phyloP scores from a whole-genome alignment of 2,113 vertebrate genomes.

The Brevimyrus niger region DNA sequence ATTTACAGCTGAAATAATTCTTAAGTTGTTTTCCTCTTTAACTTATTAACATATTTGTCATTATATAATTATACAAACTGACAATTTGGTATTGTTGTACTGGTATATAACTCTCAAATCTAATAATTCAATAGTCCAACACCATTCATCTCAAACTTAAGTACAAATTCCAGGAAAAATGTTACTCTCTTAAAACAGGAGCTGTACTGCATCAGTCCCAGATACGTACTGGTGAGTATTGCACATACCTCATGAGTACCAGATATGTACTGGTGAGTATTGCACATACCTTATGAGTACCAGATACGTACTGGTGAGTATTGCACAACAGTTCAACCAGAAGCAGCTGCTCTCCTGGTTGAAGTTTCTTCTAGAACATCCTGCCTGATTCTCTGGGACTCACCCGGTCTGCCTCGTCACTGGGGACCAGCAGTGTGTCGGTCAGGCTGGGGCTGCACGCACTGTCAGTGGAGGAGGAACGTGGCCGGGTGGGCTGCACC shows the following conservation, averaged over 20 bases:
- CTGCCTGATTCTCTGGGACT: slow-evolving; percentile 30
- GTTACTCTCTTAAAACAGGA: neutral
- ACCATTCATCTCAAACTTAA: neutral
- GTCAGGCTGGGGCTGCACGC: slow-evolving; percentile 56
- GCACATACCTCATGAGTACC: neutral
- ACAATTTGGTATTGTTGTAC: too few species aligned
- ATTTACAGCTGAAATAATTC: neutral
- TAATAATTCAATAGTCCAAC: neutral
- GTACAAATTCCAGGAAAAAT: too few species aligned
- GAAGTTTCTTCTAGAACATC: neutral
- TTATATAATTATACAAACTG: neutral
- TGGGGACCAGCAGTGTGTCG: slow-evolving; percentile 55
- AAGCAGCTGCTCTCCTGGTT: neutral
- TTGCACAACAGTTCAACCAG: neutral
- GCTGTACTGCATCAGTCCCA: neutral
- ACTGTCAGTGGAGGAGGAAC: slow-evolving; percentile 72
- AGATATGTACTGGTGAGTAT: neutral
- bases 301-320: neutral
- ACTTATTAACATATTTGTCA: neutral
- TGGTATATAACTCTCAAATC: neutral
- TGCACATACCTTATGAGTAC: neutral
- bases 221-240: neutral
- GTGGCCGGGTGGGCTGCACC: slow-evolving; percentile 57
- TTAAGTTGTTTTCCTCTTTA: neutral
- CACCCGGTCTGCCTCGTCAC: slow-evolving; percentile 58